Evolutionary conservation across 1,140 invertebrate genomes (phyloP).

Genomic region (Diorhabda sublineata): DNA sequence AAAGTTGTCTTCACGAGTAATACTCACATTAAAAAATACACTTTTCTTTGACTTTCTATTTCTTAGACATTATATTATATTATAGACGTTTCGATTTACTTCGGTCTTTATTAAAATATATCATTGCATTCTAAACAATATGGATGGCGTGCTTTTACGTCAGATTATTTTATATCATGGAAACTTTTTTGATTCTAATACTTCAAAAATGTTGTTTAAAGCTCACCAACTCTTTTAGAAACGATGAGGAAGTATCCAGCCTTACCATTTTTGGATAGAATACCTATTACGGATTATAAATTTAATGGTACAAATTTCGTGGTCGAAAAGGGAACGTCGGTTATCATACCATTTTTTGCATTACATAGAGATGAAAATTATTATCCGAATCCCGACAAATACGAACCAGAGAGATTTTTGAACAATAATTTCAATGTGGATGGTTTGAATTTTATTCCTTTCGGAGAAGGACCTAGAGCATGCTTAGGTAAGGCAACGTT

Average conservation of each 20-base stretch:
- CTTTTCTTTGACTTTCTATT: no score
- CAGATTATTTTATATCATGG: no score
- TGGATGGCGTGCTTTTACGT: no score
- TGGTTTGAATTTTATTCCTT: slow-evolving; percentile 52
- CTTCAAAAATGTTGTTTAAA: not conserved
- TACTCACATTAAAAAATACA: no score
- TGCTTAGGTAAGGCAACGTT: slow-evolving; percentile 50
- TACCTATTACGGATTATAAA: not conserved
- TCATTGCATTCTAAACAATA: no score
- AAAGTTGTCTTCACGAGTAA: no score
- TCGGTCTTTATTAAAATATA: no score
- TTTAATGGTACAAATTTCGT: not conserved
- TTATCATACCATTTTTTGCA: not conserved
- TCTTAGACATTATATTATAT: no score
- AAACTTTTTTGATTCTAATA: no score
- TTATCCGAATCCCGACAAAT: not conserved
- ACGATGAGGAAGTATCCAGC: not conserved
- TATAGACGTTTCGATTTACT: no score
- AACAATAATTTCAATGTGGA: not conserved
- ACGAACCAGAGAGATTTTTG: not conserved
- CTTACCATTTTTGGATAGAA: not conserved
- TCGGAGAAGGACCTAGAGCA: slow-evolving; percentile 57
- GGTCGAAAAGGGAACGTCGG: not conserved
- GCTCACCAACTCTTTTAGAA: not conserved
- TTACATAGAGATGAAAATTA: not conserved